phyloP scores from a whole-genome alignment of 2,113 vertebrate genomes.

The Indri indri region DNA sequence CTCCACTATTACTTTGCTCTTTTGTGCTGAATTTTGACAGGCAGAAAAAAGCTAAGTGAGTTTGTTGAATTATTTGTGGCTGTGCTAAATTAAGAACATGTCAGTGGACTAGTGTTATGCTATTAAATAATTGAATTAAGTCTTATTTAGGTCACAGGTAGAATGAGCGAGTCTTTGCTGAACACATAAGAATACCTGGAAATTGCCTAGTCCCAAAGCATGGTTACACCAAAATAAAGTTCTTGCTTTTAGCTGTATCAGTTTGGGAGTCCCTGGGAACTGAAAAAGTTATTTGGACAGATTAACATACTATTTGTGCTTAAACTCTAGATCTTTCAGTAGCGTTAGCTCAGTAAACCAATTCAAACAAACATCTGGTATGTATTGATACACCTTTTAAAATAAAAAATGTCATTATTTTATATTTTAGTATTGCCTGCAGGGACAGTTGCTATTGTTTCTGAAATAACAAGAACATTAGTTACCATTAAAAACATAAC shows the following conservation, averaged over 20 bases:
- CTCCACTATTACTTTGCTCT: constrained; percentile 70
- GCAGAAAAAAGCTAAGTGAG: constrained; percentile 41
- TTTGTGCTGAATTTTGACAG: constrained; percentile 74
- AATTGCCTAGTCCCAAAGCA: background rate
- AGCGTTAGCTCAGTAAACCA: background rate
- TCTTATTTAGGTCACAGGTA: constrained; percentile 46
- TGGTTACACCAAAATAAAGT: background rate
- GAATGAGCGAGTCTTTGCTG: constrained; percentile 23
- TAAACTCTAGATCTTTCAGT: background rate
- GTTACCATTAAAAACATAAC: background rate
- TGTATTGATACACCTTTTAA: constrained; percentile 23
- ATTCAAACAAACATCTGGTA: background rate
- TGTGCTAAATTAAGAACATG: background rate
- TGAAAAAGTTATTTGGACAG: background rate
- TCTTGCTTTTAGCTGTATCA: background rate
- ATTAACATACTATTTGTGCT: background rate
- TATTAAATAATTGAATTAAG: constrained; percentile 51
- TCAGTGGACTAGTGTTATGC: background rate
- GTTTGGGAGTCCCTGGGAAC: background rate
- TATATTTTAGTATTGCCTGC: background rate
- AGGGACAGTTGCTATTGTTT: background rate
- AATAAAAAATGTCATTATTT: background rate
- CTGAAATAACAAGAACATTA: background rate
- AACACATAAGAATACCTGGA: constrained; percentile 1
- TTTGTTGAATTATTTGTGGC: background rate